Base-by-base conservation (phyloP, 2,888 invertebrate species). In the Sarcophaga carnaria region DNA sequence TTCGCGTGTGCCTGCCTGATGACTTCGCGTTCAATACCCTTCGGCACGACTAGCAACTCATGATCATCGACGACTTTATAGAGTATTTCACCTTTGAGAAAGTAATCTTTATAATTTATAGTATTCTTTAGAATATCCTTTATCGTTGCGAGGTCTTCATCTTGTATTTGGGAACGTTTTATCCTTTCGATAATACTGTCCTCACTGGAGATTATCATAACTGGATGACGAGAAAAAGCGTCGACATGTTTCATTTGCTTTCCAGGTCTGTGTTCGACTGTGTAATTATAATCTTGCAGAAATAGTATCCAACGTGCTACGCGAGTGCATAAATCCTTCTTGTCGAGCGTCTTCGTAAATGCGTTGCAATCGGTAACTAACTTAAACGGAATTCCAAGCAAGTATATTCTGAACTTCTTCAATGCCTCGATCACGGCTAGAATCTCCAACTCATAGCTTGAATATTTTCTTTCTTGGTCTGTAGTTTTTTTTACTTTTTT, bases 381-480 rank as follows among this genome's bases (percentile, higher is more conserved):
- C 62, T 82, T 82, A 54, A 85, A 77, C 64, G 25, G 74, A 2
- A 82, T 60, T 4, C 89, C 88, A 4, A 90, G 37, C 1, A 89
- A 86, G 88, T 90, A 90, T 17, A 89, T 80, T 5, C 88, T 62
- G 77, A 90, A 90, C 66, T 89, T 90, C 59, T 88, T 87, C 8
- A 89, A 17, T 2, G 89, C 89, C 60, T 59, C 69, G 45, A 85
- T 76, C 5, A 76, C 80, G 4, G 72, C 80, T 22, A 85, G 64
- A 17, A 77, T 72, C 45, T 85, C 64, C 10, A 80, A 54, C 54
- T 85, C 80, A 20, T 79, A 82, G 8, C 54, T 82, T 5, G 49
- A 69, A 64, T 77, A 79, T 62, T 84, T 83, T 25, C 60, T 47
- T 47, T 84, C 67, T 47, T 60, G 47, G n/a, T 70, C 69, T 4